A percentile compares a stretch with the other conserved stretches of the same genome.
These are phyloP conservation scores for Gadopsis marmoratus DNA, from an alignment of 2,797 vertebrate species.

Conservation along the genomic window DNA sequence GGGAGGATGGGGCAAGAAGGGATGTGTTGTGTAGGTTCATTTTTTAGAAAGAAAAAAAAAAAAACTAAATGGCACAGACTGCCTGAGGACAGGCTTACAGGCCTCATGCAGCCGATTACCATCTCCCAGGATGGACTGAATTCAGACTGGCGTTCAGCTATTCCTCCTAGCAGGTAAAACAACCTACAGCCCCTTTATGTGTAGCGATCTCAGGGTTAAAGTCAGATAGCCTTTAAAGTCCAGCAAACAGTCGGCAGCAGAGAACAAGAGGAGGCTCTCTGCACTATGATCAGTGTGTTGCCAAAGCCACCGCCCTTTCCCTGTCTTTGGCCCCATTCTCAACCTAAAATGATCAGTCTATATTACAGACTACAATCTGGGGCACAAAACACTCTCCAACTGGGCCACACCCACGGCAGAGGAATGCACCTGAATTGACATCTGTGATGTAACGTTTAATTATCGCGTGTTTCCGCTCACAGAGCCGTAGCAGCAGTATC, in stretches of 20 bases:
- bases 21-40: slow-evolving; percentile 66
- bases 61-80: slow-evolving; percentile 58
- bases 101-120: slow-evolving; percentile 43
- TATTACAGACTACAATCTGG: slow-evolving; percentile 67
- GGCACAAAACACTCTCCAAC: slow-evolving; percentile 51
- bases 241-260: slow-evolving; percentile 36
- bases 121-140: slow-evolving; percentile 47
- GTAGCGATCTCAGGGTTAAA: slow-evolving; percentile 55
- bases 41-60: slow-evolving; percentile 29
- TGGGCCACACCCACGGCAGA: slow-evolving; percentile 70
- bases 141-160: slow-evolving; percentile 49
- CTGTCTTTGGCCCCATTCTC: slow-evolving; percentile 72
- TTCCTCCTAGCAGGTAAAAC: slow-evolving; percentile 15
- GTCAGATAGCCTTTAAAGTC: slow-evolving; percentile 55
- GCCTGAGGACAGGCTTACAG: slow-evolving; percentile 62
- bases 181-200: slow-evolving; percentile 19
- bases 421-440: slow-evolving; percentile 69
- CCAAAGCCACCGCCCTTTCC: slow-evolving; percentile 76
- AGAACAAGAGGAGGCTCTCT: slow-evolving; percentile 49
- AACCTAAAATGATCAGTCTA: slow-evolving; percentile 70
- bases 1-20: slow-evolving; percentile 71
- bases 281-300: slow-evolving; percentile 56
- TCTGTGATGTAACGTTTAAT: slow-evolving; percentile 32
- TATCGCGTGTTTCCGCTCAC: slow-evolving; percentile 7
- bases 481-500: slow-evolving; percentile 24